phyloP scores from a whole-genome alignment of 2,113 vertebrate genomes.

The Macrotis lagotis region DNA sequence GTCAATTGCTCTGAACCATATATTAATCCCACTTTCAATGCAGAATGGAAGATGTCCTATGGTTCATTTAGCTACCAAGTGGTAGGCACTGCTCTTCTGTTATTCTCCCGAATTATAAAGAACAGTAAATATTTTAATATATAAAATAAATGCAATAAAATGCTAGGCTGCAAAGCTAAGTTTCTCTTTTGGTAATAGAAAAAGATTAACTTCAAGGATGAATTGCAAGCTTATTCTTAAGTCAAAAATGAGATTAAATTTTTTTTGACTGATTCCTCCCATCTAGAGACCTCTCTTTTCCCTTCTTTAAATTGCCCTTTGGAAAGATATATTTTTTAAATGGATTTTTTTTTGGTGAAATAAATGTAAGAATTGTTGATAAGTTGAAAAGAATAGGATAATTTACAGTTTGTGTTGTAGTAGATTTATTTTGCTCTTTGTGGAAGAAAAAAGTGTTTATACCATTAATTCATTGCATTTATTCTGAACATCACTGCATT shows the following conservation, averaged over 20 bases:
- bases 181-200: conserved; percentile 27
- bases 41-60: conserved; percentile 68
- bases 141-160: conserved; percentile 30
- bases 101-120: conserved; percentile 52
- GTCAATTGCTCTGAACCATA: conserved; percentile 74
- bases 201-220: conserved; percentile 62
- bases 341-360: not conserved
- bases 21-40: conserved; percentile 72
- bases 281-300: not conserved
- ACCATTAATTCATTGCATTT: not conserved
- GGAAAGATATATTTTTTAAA: conserved; percentile 62
- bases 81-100: conserved; percentile 59
- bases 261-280: conserved; percentile 37
- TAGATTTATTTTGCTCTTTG: not conserved
- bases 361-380: conserved; percentile 49
- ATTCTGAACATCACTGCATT: not conserved
- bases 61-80: conserved; percentile 62
- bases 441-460: not conserved
- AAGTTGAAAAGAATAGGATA: conserved; percentile 50
- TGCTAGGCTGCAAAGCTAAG: conserved; percentile 34
- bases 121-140: conserved; percentile 58
- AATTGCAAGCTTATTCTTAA: conserved; percentile 50
- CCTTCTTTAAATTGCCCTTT: conserved; percentile 21
- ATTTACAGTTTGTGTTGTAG: conserved; percentile 56
- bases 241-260: conserved; percentile 33